phyloP scores from a whole-genome alignment of 2,113 vertebrate genomes.

The Lepus europaeus region DNA sequence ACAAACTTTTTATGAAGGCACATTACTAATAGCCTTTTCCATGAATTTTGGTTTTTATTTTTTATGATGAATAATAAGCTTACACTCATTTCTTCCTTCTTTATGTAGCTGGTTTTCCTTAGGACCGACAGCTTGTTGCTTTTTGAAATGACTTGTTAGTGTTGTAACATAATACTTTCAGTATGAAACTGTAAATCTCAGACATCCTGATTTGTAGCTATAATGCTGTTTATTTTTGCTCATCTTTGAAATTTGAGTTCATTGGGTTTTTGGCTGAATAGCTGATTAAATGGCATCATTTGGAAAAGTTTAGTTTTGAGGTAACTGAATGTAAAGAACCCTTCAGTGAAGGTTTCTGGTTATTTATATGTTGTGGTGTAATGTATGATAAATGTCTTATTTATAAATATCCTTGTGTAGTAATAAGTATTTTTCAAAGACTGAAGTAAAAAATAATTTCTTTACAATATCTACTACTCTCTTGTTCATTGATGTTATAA shows the following conservation, averaged over 20 bases:
- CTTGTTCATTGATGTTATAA: not conserved
- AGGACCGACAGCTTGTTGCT: not conserved
- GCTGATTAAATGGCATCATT: not conserved
- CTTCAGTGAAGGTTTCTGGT: slow-evolving; percentile 25
- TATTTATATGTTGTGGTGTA: not conserved
- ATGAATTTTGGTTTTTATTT: slow-evolving; percentile 16
- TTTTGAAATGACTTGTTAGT: not conserved
- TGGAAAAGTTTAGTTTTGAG: not conserved
- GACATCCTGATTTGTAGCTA: not conserved
- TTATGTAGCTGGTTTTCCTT: slow-evolving; percentile 20
- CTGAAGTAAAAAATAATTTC: slow-evolving; percentile 8
- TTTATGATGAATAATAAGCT: not conserved
- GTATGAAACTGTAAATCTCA: not conserved
- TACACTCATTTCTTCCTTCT: not conserved
- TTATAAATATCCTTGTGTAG: slow-evolving; percentile 6
- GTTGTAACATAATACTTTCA: not conserved
- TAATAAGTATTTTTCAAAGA: slow-evolving; percentile 36
- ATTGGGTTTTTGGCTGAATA: not conserved
- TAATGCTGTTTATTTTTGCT: not conserved
- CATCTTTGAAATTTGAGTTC: slow-evolving; percentile 26
- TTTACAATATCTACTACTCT: not conserved
- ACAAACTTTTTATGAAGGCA: not conserved
- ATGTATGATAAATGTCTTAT: not conserved
- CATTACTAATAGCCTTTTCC: not conserved
- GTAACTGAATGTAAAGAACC: slow-evolving; percentile 24